phyloP scores from a whole-genome alignment of 2,888 invertebrate species.

The Eupithecia inturbata region DNA sequence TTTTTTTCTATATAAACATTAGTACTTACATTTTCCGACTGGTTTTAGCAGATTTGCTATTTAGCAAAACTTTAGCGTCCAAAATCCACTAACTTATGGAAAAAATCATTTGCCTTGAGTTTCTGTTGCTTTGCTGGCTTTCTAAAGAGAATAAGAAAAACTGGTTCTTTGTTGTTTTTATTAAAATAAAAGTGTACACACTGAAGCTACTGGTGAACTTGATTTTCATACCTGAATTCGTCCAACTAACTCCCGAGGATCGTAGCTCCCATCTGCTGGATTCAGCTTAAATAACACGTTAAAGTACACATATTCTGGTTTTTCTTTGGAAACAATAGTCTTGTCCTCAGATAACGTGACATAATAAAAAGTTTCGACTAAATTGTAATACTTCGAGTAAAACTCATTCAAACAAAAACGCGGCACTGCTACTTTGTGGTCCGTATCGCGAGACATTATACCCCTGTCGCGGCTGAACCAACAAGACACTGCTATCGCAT shows the following conservation, averaged over 20 bases:
- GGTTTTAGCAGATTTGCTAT: neutral
- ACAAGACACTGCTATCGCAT: conserved; percentile 60
- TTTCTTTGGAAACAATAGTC: conserved; percentile 63
- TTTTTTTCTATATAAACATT: too few species aligned
- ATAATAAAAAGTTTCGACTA: conserved; percentile 82
- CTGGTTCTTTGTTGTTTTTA: neutral
- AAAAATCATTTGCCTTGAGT: neutral
- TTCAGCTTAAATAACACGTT: conserved; percentile 76
- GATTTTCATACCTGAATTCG: conserved; percentile 72
- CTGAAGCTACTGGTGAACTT: neutral
- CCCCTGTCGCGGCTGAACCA: conserved; percentile 55
- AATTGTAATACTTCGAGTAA: conserved; percentile 75
- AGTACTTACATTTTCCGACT: neutral
- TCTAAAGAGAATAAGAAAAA: neutral
- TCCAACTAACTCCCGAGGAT: conserved; percentile 69
- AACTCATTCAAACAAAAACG: conserved; percentile 74
- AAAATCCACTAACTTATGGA: neutral
- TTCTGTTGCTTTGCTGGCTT: neutral
- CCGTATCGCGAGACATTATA: conserved; percentile 77
- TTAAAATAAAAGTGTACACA: neutral
- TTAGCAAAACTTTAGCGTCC: neutral
- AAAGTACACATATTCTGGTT: conserved; percentile 73
- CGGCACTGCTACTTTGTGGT: conserved; percentile 74
- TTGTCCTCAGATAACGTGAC: conserved; percentile 77
- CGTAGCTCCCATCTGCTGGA: conserved; percentile 72